Percentiles rank a stretch among this genome's conserved stretches.
Conservation (phyloP, 2,888 invertebrate species). For the Eilema sororculum region DNA sequence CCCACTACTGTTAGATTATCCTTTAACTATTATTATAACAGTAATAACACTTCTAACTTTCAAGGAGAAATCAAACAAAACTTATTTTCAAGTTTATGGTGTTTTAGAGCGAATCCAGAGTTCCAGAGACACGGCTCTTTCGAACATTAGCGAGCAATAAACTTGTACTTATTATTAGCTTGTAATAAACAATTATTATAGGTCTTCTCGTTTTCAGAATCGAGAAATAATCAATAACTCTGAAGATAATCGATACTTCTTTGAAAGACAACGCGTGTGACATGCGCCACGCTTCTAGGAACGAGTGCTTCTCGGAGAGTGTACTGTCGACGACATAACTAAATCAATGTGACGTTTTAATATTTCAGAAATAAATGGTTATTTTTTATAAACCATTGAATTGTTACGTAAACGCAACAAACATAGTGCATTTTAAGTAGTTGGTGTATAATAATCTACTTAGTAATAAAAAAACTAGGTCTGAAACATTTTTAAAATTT, state of each 20-base stretch:
- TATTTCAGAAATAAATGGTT: not conserved
- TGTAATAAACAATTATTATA: conserved; percentile 57
- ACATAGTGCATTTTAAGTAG: too few species aligned
- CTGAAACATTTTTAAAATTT: too few species aligned
- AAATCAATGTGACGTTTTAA: conserved; percentile 12
- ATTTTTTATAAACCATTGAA: too few species aligned
- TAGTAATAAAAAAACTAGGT: too few species aligned
- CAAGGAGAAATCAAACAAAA: too few species aligned
- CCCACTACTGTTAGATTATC: too few species aligned
- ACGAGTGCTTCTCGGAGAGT: conserved; percentile 60
- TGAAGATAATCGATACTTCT: conserved; percentile 72
- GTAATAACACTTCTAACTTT: too few species aligned
- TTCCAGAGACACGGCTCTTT: not conserved
- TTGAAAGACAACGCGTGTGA: conserved; percentile 74
- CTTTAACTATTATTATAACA: too few species aligned
- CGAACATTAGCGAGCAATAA: not conserved
- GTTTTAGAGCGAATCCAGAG: too few species aligned
- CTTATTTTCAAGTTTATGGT: too few species aligned
- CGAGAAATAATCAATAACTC: conserved; percentile 64
- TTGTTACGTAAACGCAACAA: not conserved
- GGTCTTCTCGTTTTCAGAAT: conserved; percentile 55
- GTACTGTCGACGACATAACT: conserved; percentile 58
- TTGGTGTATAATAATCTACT: too few species aligned
- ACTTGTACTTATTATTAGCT: not conserved
- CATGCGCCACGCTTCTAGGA: conserved; percentile 74